Evolutionary conservation across 2,113 vertebrate genomes (phyloP).

Genomic region (Cebidichthys violaceus): DNA sequence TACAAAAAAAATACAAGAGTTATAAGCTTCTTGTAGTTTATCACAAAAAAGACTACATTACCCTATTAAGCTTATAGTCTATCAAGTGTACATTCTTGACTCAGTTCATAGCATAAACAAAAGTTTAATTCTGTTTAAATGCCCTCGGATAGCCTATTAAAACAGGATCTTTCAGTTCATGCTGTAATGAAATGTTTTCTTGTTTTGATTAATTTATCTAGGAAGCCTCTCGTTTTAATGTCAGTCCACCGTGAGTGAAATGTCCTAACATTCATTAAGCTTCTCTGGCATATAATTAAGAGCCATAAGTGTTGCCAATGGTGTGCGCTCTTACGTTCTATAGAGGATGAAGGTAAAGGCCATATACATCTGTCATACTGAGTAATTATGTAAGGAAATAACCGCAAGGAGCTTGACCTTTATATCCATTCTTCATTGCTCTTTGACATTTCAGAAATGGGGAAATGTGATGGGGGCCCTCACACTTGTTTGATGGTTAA

Average conservation of each 20-base stretch:
- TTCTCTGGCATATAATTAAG: conserved; percentile 49
- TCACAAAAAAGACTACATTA: not conserved
- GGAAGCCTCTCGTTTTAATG: conserved; percentile 61
- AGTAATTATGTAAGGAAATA: conserved; percentile 63
- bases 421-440: conserved; percentile 60
- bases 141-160: not conserved
- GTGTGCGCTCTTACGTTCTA: conserved; percentile 31
- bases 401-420: conserved; percentile 70
- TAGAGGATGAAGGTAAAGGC: conserved; percentile 59
- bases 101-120: not conserved
- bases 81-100: not conserved
- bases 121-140: not conserved
- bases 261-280: conserved; percentile 62
- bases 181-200: conserved; percentile 29
- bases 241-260: conserved; percentile 61
- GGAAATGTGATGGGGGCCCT: conserved; percentile 52
- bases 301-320: conserved; percentile 53
- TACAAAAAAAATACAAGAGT: not conserved
- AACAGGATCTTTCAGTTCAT: conserved; percentile 24
- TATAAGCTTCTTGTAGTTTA: not conserved
- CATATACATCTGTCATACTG: conserved; percentile 72
- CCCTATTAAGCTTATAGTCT: not conserved
- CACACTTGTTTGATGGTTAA: conserved; percentile 54
- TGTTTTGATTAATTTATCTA: conserved; percentile 34
- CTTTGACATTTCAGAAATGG: conserved; percentile 75